Conservation (phyloP, 2,113 vertebrate genomes). For the Alligator mississippiensis region DNA sequence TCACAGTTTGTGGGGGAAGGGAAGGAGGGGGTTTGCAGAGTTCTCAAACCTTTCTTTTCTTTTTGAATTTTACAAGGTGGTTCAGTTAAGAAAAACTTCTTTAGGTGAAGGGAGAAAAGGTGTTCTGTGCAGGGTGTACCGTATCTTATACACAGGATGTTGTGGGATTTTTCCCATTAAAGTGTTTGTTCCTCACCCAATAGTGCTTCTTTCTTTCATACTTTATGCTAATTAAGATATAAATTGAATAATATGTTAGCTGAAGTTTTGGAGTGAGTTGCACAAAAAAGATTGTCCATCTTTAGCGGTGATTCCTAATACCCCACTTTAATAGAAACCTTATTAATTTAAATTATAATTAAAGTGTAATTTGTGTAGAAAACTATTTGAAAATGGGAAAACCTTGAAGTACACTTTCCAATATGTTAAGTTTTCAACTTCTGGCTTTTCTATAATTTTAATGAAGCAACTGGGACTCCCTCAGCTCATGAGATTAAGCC, state of each 20-base stretch:
- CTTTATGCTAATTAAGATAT: background rate
- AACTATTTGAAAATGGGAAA: background rate
- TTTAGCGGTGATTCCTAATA: background rate
- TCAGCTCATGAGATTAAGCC: too few species aligned
- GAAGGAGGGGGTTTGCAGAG: background rate
- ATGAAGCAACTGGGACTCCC: too few species aligned
- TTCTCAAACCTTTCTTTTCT: background rate
- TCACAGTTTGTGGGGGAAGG: background rate
- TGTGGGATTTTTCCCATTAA: background rate
- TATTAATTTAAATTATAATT: background rate
- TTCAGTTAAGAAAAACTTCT: background rate
- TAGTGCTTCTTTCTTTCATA: background rate
- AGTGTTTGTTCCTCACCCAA: background rate
- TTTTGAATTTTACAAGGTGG: background rate
- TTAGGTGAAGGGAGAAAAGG: background rate
- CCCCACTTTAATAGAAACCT: background rate
- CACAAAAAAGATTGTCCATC: background rate
- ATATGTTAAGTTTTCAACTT: fast-evolving
- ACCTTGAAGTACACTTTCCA: background rate
- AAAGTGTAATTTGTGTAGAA: background rate
- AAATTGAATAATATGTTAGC: background rate
- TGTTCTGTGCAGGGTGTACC: background rate
- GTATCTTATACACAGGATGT: background rate
- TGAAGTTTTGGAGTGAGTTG: background rate
- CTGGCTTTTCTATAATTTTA: fast-evolving